These are phyloP conservation scores for Gallinago solitaria DNA, from an alignment of 2,797 vertebrate species.

Conservation along the genomic window DNA sequence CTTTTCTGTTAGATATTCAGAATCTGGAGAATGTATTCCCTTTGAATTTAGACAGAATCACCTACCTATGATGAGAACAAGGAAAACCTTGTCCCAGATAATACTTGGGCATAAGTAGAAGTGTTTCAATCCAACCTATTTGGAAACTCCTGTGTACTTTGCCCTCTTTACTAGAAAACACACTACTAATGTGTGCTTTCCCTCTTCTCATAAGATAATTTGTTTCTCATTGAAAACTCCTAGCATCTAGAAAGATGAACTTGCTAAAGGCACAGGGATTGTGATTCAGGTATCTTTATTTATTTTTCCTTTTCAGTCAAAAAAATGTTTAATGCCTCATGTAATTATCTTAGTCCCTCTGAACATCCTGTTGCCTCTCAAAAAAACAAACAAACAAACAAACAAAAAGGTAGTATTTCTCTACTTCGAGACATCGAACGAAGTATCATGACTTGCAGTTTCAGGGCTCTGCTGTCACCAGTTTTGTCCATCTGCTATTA, in stretches of 20 bases:
- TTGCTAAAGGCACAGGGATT: background rate
- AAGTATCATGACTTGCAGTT: background rate
- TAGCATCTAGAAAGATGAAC: background rate
- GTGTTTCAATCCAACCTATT: background rate
- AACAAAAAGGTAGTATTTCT: background rate
- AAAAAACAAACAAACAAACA: no score
- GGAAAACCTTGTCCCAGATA: background rate
- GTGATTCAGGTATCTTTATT: background rate
- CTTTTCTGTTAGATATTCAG: background rate
- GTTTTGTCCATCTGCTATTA: background rate
- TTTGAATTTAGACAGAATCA: background rate
- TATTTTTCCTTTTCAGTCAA: background rate
- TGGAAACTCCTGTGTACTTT: background rate
- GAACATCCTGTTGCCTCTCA: background rate
- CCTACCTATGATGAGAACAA: background rate
- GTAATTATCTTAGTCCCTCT: background rate
- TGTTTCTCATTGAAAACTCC: background rate
- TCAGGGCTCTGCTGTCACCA: background rate
- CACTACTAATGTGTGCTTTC: background rate
- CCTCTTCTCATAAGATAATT: background rate
- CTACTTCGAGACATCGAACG: background rate
- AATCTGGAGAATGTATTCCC: background rate
- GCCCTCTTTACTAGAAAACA: background rate
- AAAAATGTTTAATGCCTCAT: background rate
- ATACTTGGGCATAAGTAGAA: background rate